Evolutionary conservation across 2,888 invertebrate genomes (phyloP), one percentile per base, ranked within the genome.

Genomic region (Plutella xylostella): DNA sequence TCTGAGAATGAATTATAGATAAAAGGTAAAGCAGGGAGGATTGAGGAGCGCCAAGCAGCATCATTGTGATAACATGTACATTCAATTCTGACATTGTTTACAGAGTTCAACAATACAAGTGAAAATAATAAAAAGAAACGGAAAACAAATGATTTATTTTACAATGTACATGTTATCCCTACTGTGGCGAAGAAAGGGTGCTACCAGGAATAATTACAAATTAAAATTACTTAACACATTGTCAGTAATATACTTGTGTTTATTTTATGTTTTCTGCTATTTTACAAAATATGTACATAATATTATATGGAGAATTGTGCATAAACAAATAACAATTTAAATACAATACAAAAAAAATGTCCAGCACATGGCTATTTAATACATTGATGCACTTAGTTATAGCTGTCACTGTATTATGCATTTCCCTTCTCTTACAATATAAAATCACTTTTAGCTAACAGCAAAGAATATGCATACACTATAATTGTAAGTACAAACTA

Each of bases 201-300:
- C 85, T 85, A 85, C 85, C 85, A 84, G 85, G 85, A 84, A 82
- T 84, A 84, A 84, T 82, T 77, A 83, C 72, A 83, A 78, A 77
- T 78, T 78, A 80, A 84, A 84, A 85, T 76, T 77, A 82, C 77
- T 73, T 75, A 72, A 82, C 79, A 84, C 82, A 75, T 70, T 56
- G 71, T 80, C 79, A 73, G 80, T 84, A 83, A 85, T 85, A 85
- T 85, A 85, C 85, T 83, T 83, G 71, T 79, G 72, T 80, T 87
- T 87, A 77, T 86, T 87, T 71, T 80, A 82, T 69, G 77, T 72
- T 72, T 80, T 74, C 74, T 79, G 72, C 83, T 85, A 84, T 83
- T 72, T 80, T 85, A 85, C 84, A 85, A 84, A 85, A 84, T 84
- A 85, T 85, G 79, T 85, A 85, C 85, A 85, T 83, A 80, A 77